A percentile compares a stretch with the other conserved stretches of the same genome.
phyloP scores from a whole-genome alignment of 2,797 vertebrate species.

The Sebastes melanostomus region DNA sequence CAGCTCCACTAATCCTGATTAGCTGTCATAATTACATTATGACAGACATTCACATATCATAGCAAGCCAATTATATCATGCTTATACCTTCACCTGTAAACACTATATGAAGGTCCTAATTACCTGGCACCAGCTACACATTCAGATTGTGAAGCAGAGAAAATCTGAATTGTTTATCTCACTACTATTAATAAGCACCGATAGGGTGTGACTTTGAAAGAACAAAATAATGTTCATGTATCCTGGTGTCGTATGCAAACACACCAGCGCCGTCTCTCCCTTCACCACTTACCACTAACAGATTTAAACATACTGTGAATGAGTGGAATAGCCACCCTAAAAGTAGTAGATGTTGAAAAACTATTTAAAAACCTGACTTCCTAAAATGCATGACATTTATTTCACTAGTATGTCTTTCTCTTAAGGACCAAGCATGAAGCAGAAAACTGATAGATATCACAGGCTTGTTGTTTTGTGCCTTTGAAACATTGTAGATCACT shows the following conservation, averaged over 20 bases:
- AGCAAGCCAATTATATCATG: slow-evolving; percentile 76
- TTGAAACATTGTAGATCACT: background rate
- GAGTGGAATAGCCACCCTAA: background rate
- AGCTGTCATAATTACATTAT: slow-evolving; percentile 81
- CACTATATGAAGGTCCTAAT: slow-evolving; percentile 31
- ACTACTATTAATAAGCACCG: background rate
- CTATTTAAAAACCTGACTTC: background rate
- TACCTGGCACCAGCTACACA: background rate
- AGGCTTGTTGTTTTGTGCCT: background rate
- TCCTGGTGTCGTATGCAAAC: background rate
- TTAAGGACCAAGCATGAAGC: background rate
- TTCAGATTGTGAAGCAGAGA: background rate
- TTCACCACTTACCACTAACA: background rate
- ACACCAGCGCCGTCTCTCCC: background rate
- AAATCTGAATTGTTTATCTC: background rate
- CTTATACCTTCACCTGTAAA: slow-evolving; percentile 47
- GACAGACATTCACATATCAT: slow-evolving; percentile 57
- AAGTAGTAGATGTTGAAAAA: background rate
- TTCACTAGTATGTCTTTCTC: background rate
- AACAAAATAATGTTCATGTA: background rate
- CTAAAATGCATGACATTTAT: background rate
- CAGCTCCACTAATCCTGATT: slow-evolving; percentile 82
- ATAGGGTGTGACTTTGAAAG: background rate
- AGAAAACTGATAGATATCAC: background rate
- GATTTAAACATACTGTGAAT: background rate